A percentile compares a stretch with the other conserved stretches of the same genome.
phyloP scores from a whole-genome alignment of 2,888 invertebrate genomes.

The Volucella zonaria region DNA sequence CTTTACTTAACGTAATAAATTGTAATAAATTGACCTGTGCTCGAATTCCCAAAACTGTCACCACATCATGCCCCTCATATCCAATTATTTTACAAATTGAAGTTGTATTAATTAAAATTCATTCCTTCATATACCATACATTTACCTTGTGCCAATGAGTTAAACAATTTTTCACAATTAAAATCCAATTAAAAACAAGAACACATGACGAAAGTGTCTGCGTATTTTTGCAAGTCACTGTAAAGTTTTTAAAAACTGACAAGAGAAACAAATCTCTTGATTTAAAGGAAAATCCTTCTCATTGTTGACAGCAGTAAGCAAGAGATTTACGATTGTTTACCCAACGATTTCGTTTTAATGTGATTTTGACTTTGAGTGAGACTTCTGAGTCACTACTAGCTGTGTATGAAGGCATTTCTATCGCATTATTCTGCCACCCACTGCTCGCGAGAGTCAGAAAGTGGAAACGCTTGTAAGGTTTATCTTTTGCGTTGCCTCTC shows the following conservation, averaged over 20 bases:
- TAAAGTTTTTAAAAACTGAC: conserved; percentile 56
- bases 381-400: conserved; percentile 64
- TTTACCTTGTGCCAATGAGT: too few relatives aligned
- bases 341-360: conserved; percentile 70
- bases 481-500: conserved; percentile 23
- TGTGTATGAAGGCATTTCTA: conserved; percentile 30
- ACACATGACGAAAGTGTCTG: not conserved
- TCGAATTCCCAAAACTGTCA: too few relatives aligned
- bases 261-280: conserved; percentile 69
- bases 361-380: conserved; percentile 74
- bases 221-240: conserved; percentile 46
- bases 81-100: too few relatives aligned
- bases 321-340: conserved; percentile 71
- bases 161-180: too few relatives aligned
- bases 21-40: too few relatives aligned
- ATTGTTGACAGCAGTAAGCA: conserved; percentile 66
- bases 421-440: conserved; percentile 62
- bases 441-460: conserved; percentile 37
- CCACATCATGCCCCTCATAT: too few relatives aligned
- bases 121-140: too few relatives aligned
- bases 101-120: too few relatives aligned
- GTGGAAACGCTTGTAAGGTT: conserved; percentile 12
- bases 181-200: not conserved
- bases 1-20: too few relatives aligned
- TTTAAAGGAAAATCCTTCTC: conserved; percentile 67